These are phyloP conservation scores for Rapana venosa DNA, from an alignment of 2,888 invertebrate species.

Conservation along the genomic window DNA sequence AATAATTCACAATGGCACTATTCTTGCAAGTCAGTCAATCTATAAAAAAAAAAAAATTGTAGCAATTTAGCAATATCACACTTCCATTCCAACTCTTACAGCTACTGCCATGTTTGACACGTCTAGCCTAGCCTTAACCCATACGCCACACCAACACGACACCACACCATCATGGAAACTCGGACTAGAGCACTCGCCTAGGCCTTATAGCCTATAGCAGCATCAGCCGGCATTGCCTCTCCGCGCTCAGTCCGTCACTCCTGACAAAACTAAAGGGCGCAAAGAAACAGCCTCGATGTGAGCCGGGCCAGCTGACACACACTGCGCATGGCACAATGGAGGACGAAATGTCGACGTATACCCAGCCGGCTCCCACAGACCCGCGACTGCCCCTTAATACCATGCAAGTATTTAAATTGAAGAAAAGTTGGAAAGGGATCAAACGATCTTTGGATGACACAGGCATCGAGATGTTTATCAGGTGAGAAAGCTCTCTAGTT, in stretches of 20 bases:
- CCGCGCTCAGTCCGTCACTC: background rate
- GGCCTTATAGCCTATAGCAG: background rate
- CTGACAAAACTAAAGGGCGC: background rate
- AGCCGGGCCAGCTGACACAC: background rate
- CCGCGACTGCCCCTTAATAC: slow-evolving; percentile 71
- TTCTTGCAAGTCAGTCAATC: no score
- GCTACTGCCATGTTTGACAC: background rate
- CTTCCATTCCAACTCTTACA: background rate
- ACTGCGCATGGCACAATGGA: slow-evolving; percentile 44
- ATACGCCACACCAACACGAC: slow-evolving; percentile 10
- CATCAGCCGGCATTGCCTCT: background rate
- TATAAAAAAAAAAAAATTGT: no score
- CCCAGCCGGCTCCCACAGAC: slow-evolving; percentile 62
- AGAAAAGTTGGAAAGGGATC: slow-evolving; percentile 76
- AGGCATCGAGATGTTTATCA: slow-evolving; percentile 75
- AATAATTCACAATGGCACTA: no score
- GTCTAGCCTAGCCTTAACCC: background rate
- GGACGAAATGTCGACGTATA: slow-evolving; percentile 39
- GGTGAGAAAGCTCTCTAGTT: slow-evolving; percentile 57
- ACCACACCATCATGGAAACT: no score
- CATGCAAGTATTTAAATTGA: slow-evolving; percentile 73
- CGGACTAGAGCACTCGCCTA: no score
- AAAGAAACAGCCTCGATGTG: slow-evolving; percentile 38
- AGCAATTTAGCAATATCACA: no score
- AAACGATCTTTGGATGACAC: slow-evolving; percentile 73